phyloP scores from a whole-genome alignment of 2,888 invertebrate species.

The Orthosia gothica region DNA sequence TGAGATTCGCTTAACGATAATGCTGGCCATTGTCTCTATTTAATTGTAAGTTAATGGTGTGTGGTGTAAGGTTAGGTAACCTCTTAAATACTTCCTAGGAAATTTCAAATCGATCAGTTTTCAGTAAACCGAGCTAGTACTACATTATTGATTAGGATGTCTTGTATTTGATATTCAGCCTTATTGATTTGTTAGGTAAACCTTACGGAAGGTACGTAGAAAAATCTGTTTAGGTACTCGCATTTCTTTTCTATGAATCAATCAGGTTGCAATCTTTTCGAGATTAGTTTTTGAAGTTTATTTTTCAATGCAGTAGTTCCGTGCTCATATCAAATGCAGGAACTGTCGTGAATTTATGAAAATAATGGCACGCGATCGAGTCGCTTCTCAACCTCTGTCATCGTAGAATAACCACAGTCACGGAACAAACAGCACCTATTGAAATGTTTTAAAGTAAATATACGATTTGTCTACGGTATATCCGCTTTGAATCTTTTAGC shows the following conservation, averaged over 20 bases:
- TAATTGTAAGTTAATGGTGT: neutral
- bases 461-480: slow-evolving; percentile 9
- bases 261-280: slow-evolving; percentile 3
- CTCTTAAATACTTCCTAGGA: neutral
- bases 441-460: slow-evolving; percentile 53
- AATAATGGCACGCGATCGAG: slow-evolving; percentile 69
- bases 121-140: neutral
- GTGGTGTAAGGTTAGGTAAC: neutral
- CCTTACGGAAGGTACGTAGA: slow-evolving; percentile 5
- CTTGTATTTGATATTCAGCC: slow-evolving; percentile 34
- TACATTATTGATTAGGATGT: slow-evolving; percentile 72
- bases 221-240: neutral
- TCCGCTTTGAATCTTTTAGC: slow-evolving; percentile 16
- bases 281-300: slow-evolving; percentile 37
- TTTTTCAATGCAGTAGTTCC: slow-evolving; percentile 53
- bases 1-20: neutral
- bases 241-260: slow-evolving; percentile 17
- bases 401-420: slow-evolving; percentile 62
- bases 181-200: slow-evolving; percentile 17
- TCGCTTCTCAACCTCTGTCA: slow-evolving; percentile 62
- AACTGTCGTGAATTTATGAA: slow-evolving; percentile 60
- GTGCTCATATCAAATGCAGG: slow-evolving; percentile 58
- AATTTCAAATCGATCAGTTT: slow-evolving; percentile 10
- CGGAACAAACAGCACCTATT: slow-evolving; percentile 58
- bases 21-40: neutral